Conservation (phyloP, 2,113 vertebrate genomes). For the Tursiops truncatus region DNA sequence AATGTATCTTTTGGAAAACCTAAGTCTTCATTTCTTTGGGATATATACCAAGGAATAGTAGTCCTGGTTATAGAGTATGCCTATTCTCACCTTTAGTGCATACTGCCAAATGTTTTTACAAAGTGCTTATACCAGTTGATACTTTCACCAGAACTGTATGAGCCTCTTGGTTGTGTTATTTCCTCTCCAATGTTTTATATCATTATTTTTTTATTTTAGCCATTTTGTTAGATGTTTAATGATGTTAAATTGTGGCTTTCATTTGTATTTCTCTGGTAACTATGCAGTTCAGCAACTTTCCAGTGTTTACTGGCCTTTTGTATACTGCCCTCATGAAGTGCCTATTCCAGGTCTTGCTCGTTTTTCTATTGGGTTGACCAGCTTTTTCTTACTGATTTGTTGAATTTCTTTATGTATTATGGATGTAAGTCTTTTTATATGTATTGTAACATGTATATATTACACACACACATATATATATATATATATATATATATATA, state of each 20-base stretch:
- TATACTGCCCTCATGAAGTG: not conserved
- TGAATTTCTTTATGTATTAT: not conserved
- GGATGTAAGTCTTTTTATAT: not conserved
- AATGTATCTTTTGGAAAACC: not conserved
- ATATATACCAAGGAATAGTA: not conserved
- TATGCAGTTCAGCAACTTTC: not conserved
- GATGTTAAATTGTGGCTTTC: not conserved
- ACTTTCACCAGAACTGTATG: not conserved
- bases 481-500: not conserved
- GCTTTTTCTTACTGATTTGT: constrained; percentile 6
- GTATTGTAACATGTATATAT: not conserved
- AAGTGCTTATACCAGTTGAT: not conserved
- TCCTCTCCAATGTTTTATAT: not conserved
- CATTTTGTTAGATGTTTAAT: not conserved
- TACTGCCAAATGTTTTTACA: not conserved
- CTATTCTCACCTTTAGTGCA: not conserved
- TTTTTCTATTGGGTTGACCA: not conserved
- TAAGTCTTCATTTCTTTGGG: not conserved
- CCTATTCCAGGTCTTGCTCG: not conserved
- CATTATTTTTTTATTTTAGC: not conserved
- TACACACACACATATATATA: not conserved
- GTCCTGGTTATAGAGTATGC: not conserved
- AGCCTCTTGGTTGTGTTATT: not conserved
- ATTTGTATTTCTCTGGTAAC: not conserved
- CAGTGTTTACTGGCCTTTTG: not conserved